Evolutionary conservation across 2,113 vertebrate genomes (phyloP), one percentile per base, ranked within the genome.

Genomic region (Crocuta crocuta): DNA sequence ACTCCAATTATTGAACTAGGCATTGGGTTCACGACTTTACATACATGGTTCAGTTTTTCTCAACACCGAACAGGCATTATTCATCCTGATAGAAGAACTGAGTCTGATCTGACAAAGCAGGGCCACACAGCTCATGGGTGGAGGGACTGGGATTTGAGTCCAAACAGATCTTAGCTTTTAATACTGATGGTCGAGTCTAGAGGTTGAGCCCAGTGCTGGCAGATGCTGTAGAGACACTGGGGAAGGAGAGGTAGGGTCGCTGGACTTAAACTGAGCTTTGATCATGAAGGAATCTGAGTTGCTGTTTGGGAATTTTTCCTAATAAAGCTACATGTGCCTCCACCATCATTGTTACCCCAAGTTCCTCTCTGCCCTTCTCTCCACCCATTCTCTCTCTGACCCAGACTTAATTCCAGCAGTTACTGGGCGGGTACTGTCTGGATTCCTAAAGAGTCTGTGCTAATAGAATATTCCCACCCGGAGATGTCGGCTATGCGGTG

Each of bases 401-500:
- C 45, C 84, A 95, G 82, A 70, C 48, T 81, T 70, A 76, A 74
- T 86, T 79, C 61, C n/a, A 95, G 33, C 39, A 94, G 66, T 95
- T 76, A 10, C 23, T 96, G 90, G 74, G 95, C 94, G 78, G 92
- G 13, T 94, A 92, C 66, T 39, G 90, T 97, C 97, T 97, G 81
- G 84, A 98, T 98, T 97, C 92, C 92, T 96, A 55, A 97, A 97
- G 87, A 94, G 63, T 94, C 89, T 92, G n/a, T 82, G 50, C 61
- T 90, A 74, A 45, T 84, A 85, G 80, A 95, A 78, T 74, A 58
- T 94, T 76, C 55, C 88, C 92, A 93, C 65, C 76, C 92, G 17
- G 95, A 86, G 71, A 39, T 91, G 65, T 86, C 76, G 66, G 70
- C 84, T 96, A 43, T 73, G 78, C 35, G 63, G 3, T 79, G 65